phyloP scores from a whole-genome alignment of 1,140 invertebrate species.

The Solenopsis fugax region DNA sequence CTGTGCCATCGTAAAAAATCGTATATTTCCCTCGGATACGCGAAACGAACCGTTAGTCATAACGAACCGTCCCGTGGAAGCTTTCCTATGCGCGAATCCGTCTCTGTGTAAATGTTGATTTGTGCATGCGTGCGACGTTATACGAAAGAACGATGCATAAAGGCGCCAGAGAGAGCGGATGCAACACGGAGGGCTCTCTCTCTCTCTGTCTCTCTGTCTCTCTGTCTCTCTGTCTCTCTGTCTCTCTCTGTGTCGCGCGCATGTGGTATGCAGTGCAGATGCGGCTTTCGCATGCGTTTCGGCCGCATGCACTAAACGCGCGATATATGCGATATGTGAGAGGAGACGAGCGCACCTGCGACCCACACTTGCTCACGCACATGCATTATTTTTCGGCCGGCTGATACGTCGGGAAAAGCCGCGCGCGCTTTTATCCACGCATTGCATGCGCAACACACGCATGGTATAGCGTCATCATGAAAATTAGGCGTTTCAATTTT shows the following conservation, averaged over 20 bases:
- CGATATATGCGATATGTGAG: conserved; percentile 14
- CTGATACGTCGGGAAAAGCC: conserved; percentile 50
- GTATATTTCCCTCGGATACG: conserved; percentile 44
- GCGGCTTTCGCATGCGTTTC: not conserved
- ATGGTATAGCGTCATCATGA: conserved; percentile 63
- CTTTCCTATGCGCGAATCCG: conserved; percentile 37
- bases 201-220: not conserved
- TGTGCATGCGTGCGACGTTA: conserved; percentile 34
- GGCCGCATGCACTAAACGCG: conserved; percentile 14
- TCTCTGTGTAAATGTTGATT: conserved; percentile 58
- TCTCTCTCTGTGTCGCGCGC: not conserved
- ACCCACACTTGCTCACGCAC: too few relatives aligned
- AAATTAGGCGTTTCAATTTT: conserved; percentile 66
- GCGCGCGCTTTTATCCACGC: conserved; percentile 39
- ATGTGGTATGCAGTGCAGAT: conserved; percentile 7
- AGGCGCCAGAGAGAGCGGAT: not conserved
- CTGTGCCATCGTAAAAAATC: conserved; percentile 57
- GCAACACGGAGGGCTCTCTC: not conserved
- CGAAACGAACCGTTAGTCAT: conserved; percentile 67
- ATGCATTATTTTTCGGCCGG: conserved; percentile 62
- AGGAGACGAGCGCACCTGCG: conserved; percentile 11
- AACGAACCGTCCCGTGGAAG: conserved; percentile 57
- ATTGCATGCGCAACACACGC: conserved; percentile 4
- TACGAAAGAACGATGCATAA: conserved; percentile 30
- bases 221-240: not conserved